These are phyloP conservation scores for Hydractinia echinata DNA, from an alignment of 30 jellyfish, hydroid and myxozoan genomes.

Conservation along the genomic window DNA sequence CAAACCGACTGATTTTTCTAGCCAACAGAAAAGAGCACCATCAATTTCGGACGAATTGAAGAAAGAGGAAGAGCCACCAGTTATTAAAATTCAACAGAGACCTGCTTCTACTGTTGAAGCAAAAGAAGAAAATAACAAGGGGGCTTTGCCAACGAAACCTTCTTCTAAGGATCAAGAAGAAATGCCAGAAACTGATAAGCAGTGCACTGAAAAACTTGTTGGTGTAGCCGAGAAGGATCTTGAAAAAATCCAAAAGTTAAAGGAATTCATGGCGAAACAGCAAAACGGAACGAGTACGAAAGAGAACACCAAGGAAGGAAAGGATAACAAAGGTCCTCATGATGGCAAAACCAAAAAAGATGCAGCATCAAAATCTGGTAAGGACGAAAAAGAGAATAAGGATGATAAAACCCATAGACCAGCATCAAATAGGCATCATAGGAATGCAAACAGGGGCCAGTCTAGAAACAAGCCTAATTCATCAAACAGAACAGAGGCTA, in stretches of 20 bases:
- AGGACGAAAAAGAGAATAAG: neutral
- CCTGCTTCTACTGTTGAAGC: slow-evolving; percentile 22
- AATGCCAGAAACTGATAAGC: neutral
- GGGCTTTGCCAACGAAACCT: neutral
- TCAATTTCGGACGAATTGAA: slow-evolving; percentile 2
- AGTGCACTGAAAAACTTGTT: slow-evolving; percentile 10
- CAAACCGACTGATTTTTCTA: slow-evolving; percentile 43
- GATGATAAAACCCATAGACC: neutral
- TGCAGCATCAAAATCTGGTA: neutral
- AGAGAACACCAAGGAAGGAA: neutral
- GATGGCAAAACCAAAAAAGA: neutral
- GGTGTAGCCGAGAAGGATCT: slow-evolving; percentile 41
- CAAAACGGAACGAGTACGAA: slow-evolving; percentile 17
- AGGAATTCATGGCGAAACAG: slow-evolving; percentile 37
- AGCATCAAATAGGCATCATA: neutral
- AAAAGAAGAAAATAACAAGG: neutral
- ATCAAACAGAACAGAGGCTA: neutral
- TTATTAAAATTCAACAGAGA: slow-evolving; percentile 28
- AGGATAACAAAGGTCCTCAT: neutral
- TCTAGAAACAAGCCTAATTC: neutral
- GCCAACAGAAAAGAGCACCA: neutral
- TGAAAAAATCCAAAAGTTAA: slow-evolving; percentile 18
- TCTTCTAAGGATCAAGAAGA: neutral
- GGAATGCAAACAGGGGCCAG: neutral
- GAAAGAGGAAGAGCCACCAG: neutral